These are phyloP conservation scores for Eulithis prunata DNA, from an alignment of 2,888 invertebrate genomes.

Conservation along the genomic window DNA sequence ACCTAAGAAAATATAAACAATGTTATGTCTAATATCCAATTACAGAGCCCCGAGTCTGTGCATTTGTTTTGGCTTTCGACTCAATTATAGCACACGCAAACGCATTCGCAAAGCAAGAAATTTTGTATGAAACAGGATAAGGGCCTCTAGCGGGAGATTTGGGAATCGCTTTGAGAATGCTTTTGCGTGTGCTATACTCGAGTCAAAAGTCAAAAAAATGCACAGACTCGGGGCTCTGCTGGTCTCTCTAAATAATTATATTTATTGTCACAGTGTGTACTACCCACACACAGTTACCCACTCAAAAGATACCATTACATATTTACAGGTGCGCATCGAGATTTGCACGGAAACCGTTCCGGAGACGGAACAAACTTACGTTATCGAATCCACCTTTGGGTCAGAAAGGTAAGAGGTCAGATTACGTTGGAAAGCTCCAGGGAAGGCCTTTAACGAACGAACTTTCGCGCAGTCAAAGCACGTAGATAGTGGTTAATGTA, in stretches of 20 bases:
- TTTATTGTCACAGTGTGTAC: neutral
- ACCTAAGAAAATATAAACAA: no score
- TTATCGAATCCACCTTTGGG: conserved; percentile 43
- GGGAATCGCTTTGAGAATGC: no score
- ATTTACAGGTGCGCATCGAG: conserved; percentile 20
- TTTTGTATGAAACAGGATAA: no score
- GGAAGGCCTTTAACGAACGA: conserved; percentile 59
- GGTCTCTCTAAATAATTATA: neutral
- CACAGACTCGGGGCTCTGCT: no score
- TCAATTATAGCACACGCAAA: no score
- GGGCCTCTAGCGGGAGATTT: no score
- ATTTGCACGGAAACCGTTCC: conserved; percentile 23
- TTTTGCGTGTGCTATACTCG: no score
- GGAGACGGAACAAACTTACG: conserved; percentile 30
- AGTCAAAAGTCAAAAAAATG: no score
- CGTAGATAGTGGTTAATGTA: conserved; percentile 67
- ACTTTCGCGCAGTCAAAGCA: conserved; percentile 62
- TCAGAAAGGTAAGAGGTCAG: conserved; percentile 51
- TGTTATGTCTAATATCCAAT: no score
- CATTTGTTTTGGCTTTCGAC: no score
- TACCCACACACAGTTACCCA: conserved; percentile 1
- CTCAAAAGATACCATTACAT: conserved; percentile 18
- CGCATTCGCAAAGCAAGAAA: no score
- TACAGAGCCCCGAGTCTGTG: no score
- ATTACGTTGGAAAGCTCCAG: conserved; percentile 52